Evolutionary conservation across 2,797 vertebrate genomes (phyloP).

Genomic region (Trachops cirrhosus): DNA sequence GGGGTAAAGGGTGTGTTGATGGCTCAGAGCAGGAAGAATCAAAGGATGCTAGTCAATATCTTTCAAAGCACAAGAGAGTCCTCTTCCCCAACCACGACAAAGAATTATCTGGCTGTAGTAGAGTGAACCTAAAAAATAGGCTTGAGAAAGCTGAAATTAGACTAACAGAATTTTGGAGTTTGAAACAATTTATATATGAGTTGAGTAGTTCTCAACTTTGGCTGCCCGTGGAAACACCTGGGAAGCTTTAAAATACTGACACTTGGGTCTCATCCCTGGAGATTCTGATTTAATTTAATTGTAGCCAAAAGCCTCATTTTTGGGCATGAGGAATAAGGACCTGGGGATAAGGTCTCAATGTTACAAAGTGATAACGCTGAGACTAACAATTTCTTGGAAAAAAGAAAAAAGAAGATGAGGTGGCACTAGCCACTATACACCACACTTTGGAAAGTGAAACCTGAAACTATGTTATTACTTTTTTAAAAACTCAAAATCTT

Average conservation of each 20-base stretch:
- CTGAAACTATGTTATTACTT: neutral
- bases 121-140: neutral
- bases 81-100: too few species aligned
- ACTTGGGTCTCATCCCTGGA: neutral
- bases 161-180: neutral
- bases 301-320: neutral
- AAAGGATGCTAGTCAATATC: neutral
- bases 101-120: neutral
- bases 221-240: neutral
- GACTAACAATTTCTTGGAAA: neutral
- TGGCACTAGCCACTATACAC: neutral
- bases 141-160: neutral
- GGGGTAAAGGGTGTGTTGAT: neutral
- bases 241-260: neutral
- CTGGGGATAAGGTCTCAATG: neutral
- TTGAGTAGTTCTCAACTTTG: neutral
- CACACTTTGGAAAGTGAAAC: neutral
- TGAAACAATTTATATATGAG: neutral
- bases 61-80: neutral
- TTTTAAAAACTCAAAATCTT: neutral
- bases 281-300: neutral
- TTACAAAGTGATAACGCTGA: neutral
- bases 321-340: neutral
- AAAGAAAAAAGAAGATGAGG: neutral
- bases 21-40: neutral